A percentile compares a stretch with the other conserved stretches of the same genome.
phyloP scores from a whole-genome alignment of 2,113 vertebrate species.

The Microtus richardsoni region DNA sequence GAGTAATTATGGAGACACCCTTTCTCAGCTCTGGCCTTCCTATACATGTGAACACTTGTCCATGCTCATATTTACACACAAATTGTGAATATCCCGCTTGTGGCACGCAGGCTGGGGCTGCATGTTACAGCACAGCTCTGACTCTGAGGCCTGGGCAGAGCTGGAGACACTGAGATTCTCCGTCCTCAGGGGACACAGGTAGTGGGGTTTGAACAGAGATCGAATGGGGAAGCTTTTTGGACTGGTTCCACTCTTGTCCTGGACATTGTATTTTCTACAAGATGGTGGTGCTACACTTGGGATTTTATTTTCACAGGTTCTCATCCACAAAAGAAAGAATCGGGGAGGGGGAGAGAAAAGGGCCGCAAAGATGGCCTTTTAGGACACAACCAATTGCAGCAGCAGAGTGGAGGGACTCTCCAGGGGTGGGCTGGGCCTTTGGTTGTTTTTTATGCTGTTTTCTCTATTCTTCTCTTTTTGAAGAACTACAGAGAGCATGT shows the following conservation, averaged over 20 bases:
- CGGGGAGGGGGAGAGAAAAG: no score
- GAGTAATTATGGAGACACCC: background rate
- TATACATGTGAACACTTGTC: background rate
- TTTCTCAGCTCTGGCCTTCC: background rate
- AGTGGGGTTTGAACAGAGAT: no score
- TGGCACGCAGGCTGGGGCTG: no score
- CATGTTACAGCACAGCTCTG: background rate
- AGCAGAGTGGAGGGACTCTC: background rate
- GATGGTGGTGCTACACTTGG: background rate
- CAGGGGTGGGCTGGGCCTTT: background rate
- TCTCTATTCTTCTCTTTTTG: background rate
- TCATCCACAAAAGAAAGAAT: background rate
- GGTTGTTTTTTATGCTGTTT: background rate
- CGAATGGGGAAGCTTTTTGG: background rate
- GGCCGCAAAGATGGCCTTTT: background rate
- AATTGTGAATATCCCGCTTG: background rate
- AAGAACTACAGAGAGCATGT: background rate
- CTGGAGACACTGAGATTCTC: background rate
- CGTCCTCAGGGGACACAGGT: background rate
- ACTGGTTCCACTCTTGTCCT: background rate
- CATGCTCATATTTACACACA: background rate
- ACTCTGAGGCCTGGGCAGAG: background rate
- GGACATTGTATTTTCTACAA: background rate
- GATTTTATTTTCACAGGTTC: background rate
- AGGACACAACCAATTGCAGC: background rate